phyloP scores from a whole-genome alignment of 2,888 invertebrate species.

The Polia nebulosa region DNA sequence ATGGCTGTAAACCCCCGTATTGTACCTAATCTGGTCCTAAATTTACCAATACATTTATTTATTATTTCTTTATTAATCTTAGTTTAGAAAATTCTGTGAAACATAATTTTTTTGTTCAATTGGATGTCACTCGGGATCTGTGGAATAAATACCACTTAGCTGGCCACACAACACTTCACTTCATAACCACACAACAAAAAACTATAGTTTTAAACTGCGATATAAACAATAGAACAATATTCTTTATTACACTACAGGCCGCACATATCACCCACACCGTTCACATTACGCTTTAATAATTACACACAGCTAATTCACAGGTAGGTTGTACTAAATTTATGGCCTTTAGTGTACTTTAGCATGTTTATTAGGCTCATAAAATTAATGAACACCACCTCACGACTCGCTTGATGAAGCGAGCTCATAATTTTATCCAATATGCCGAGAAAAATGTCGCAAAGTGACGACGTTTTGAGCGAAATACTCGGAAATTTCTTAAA shows the following conservation, averaged over 20 bases:
- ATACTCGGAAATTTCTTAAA: slow-evolving; percentile 38
- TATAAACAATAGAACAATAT: slow-evolving; percentile 31
- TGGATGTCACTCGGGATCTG: neutral
- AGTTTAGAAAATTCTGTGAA: neutral
- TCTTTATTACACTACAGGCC: slow-evolving; percentile 47
- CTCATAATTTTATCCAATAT: slow-evolving; percentile 63
- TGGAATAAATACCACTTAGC: neutral
- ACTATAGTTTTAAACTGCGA: slow-evolving; percentile 8
- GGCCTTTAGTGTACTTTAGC: slow-evolving; percentile 66
- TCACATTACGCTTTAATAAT: slow-evolving; percentile 64
- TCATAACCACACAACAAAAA: neutral
- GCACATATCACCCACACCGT: slow-evolving; percentile 54
- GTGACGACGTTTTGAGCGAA: slow-evolving; percentile 44
- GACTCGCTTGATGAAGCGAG: slow-evolving; percentile 58
- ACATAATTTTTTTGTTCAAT: neutral
- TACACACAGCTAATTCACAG: slow-evolving; percentile 63
- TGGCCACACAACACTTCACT: neutral
- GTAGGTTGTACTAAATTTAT: slow-evolving; percentile 64
- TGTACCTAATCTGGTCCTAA: too few relatives aligned
- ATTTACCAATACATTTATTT: too few relatives aligned
- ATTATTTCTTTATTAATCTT: too few relatives aligned
- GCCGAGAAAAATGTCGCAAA: slow-evolving; percentile 59
- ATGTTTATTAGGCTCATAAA: slow-evolving; percentile 78
- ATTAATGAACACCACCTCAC: slow-evolving; percentile 74
- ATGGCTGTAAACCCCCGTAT: too few relatives aligned